Conservation (phyloP, 1,140 invertebrate species). For the Hetaerina americana region DNA sequence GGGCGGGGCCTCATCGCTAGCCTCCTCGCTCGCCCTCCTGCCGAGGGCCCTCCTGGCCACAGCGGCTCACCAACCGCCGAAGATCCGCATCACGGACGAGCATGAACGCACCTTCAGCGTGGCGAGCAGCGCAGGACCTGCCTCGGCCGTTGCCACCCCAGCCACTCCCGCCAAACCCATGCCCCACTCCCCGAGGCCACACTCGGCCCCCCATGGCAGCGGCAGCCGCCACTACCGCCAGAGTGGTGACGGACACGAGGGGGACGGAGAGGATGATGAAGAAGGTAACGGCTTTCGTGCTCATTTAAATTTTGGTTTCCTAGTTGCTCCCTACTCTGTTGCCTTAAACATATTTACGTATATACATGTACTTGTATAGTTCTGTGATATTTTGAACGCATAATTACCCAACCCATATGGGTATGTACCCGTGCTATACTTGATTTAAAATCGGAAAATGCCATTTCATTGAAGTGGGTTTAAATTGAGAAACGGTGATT, state of each 20-base stretch:
- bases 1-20: slow-evolving; percentile 33
- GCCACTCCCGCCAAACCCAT: background rate
- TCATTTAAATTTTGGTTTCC: no score
- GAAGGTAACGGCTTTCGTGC: no score
- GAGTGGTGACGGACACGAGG: background rate
- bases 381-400: no score
- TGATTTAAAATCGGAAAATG: no score
- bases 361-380: no score
- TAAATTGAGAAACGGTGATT: no score
- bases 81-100: slow-evolving; percentile 32
- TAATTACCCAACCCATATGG: no score
- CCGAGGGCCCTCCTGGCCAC: slow-evolving; percentile 36
- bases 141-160: background rate
- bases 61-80: slow-evolving; percentile 30
- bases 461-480: no score
- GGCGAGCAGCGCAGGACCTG: background rate
- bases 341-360: no score
- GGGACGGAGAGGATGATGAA: background rate
- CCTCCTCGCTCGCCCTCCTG: slow-evolving; percentile 40
- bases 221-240: no score
- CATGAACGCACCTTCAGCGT: slow-evolving; percentile 24
- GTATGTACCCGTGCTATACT: no score
- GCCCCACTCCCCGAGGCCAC: background rate
- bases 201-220: background rate
- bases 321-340: no score